These are phyloP conservation scores for Thamnophis sirtalis DNA, from an alignment of 2,113 vertebrate genomes.

Conservation along the genomic window DNA sequence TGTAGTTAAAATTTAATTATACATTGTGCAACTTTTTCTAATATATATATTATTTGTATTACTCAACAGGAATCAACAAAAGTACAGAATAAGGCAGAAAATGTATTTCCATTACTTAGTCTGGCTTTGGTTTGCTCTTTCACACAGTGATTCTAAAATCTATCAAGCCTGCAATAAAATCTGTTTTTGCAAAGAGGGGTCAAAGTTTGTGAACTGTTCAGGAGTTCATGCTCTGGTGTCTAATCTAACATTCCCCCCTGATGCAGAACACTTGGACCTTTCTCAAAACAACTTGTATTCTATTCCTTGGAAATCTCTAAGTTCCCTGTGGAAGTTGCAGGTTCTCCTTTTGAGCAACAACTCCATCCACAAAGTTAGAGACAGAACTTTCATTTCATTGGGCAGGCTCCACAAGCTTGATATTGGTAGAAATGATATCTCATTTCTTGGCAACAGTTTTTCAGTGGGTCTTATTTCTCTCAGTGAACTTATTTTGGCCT, in stretches of 20 bases:
- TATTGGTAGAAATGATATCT: conserved; percentile 71
- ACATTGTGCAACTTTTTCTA: background rate
- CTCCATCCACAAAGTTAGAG: conserved; percentile 61
- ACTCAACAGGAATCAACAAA: background rate
- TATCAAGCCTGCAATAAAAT: conserved; percentile 36
- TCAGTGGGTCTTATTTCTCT: conserved; percentile 67
- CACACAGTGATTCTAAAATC: conserved; percentile 32
- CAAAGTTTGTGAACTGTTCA: conserved; percentile 71
- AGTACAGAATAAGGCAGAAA: background rate
- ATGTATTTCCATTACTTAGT: conserved; percentile 6
- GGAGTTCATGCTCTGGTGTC: conserved; percentile 38
- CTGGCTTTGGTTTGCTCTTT: conserved; percentile 41
- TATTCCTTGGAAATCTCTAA: conserved; percentile 59
- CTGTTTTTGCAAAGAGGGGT: conserved; percentile 66
- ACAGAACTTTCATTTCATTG: conserved; percentile 65
- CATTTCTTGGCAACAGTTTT: conserved; percentile 61
- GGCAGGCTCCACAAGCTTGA: conserved; percentile 75
- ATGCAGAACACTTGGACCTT: conserved; percentile 74
- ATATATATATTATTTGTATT: background rate
- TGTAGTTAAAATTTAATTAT: background rate
- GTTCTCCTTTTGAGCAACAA: conserved; percentile 74
- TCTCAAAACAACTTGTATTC: conserved; percentile 67
- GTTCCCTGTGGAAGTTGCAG: conserved; percentile 60
- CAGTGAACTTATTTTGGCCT: conserved; percentile 66
- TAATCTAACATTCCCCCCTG: conserved; percentile 52